Evolutionary conservation across 2,797 vertebrate genomes (phyloP).

Genomic region (Margarornis squamiger): DNA sequence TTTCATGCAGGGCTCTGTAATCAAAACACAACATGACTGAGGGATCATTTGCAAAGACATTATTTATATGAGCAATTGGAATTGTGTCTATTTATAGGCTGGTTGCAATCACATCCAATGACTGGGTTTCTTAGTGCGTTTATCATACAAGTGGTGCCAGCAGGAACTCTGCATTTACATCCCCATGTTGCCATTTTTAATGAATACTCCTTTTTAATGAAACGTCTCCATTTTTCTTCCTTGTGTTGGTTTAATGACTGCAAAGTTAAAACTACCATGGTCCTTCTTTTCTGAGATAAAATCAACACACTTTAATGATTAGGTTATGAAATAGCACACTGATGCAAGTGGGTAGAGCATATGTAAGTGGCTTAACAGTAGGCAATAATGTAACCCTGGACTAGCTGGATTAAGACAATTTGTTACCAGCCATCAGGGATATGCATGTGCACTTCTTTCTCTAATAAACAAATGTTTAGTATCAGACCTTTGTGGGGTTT

Average conservation of each 20-base stretch:
- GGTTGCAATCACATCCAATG: not conserved
- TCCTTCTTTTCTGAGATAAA: not conserved
- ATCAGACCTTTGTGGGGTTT: not conserved
- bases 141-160: not conserved
- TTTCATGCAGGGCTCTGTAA: not conserved
- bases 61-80: not conserved
- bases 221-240: not conserved
- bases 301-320: not conserved
- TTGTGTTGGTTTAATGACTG: not conserved
- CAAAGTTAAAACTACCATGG: not conserved
- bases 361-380: not conserved
- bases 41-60: constrained; percentile 19
- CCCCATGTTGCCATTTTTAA: not conserved
- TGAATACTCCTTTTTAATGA: not conserved
- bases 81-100: constrained; percentile 29
- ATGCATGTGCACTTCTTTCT: not conserved
- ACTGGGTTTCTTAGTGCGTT: not conserved
- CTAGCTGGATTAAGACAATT: not conserved
- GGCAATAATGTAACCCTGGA: not conserved
- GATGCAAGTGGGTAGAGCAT: not conserved
- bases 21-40: not conserved
- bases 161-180: constrained; percentile 8
- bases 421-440: not conserved
- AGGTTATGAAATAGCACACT: not conserved
- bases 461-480: not conserved